phyloP scores from a whole-genome alignment of 2,888 invertebrate genomes.

The Athrips mouffetella region DNA sequence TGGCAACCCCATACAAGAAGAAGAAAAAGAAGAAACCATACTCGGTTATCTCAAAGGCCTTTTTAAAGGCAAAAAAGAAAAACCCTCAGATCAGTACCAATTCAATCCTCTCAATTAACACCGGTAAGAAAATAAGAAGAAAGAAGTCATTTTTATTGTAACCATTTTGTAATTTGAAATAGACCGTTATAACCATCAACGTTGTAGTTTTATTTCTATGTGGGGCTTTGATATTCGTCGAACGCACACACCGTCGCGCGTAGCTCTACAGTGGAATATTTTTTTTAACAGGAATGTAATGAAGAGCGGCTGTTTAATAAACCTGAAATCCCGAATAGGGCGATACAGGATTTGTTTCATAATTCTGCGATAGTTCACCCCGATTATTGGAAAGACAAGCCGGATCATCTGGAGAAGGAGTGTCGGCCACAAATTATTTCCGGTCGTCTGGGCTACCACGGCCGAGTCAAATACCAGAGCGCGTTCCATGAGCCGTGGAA shows the following conservation, averaged over 20 bases:
- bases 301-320: slow-evolving; percentile 40
- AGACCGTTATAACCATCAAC: slow-evolving; percentile 17
- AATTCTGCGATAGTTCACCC: slow-evolving; percentile 56
- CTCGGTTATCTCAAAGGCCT: slow-evolving; percentile 48
- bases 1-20: slow-evolving; percentile 26
- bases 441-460: slow-evolving; percentile 61
- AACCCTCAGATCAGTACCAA: slow-evolving; percentile 36
- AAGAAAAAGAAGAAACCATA: slow-evolving; percentile 30
- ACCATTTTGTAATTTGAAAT: background rate
- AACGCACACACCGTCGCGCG: slow-evolving; percentile 13
- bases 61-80: slow-evolving; percentile 42
- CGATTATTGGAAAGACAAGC: slow-evolving; percentile 55
- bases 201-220: slow-evolving; percentile 22
- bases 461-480: slow-evolving; percentile 57
- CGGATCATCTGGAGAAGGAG: slow-evolving; percentile 27
- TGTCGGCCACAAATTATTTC: no score
- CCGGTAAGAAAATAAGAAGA: slow-evolving; percentile 13
- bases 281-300: slow-evolving; percentile 62
- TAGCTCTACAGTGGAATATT: slow-evolving; percentile 26
- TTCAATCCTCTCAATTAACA: slow-evolving; percentile 1
- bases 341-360: slow-evolving; percentile 48
- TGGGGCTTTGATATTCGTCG: slow-evolving; percentile 22
- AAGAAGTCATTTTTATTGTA: slow-evolving; percentile 18
- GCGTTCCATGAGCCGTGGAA: slow-evolving; percentile 72
- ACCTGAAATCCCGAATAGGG: slow-evolving; percentile 23